Evolutionary conservation across 2,797 vertebrate genomes (phyloP).

Genomic region (Pseudomugil tenellus): DNA sequence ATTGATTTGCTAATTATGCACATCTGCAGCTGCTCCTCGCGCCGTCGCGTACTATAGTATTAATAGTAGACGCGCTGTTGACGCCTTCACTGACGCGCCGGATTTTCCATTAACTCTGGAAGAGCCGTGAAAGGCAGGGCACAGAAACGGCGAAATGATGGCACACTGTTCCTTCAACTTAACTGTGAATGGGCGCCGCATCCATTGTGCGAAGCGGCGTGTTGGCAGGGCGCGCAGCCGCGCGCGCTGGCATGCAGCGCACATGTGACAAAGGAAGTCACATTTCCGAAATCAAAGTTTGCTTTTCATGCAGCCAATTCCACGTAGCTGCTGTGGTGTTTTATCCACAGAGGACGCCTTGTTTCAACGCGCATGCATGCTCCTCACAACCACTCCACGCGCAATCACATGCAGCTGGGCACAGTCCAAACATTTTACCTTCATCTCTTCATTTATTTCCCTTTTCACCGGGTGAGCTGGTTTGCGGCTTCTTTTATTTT

Average conservation of each 20-base stretch:
- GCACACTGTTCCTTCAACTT: slow-evolving; percentile 56
- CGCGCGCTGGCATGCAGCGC: slow-evolving; percentile 26
- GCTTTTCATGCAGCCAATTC: slow-evolving; percentile 74
- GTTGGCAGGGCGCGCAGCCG: slow-evolving; percentile 47
- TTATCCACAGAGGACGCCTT: slow-evolving; percentile 75
- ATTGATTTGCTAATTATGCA: slow-evolving; percentile 65
- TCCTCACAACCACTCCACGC: slow-evolving; percentile 75
- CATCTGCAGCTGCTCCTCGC: slow-evolving; percentile 45
- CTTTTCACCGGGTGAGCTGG: slow-evolving; percentile 98
- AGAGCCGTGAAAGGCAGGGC: slow-evolving; percentile 61
- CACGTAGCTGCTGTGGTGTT: slow-evolving; percentile 75
- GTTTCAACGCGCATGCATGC: slow-evolving; percentile 83
- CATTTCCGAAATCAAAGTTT: slow-evolving; percentile 74
- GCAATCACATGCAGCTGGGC: slow-evolving; percentile 73
- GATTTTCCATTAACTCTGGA: slow-evolving; percentile 79
- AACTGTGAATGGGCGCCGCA: slow-evolving; percentile 64
- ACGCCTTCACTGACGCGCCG: slow-evolving; percentile 84
- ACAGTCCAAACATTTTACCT: slow-evolving; percentile 83
- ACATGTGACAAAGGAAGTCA: slow-evolving; percentile 61
- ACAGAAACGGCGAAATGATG: slow-evolving; percentile 42
- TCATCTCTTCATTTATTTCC: slow-evolving; percentile 99
- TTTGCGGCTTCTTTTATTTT: slow-evolving; percentile 98
- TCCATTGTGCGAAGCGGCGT: slow-evolving; percentile 64
- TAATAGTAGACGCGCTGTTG: slow-evolving; percentile 76
- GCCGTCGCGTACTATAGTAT: slow-evolving; percentile 51